Base-by-base conservation (phyloP, 2,113 vertebrate genomes). In the Silurus meridionalis region DNA sequence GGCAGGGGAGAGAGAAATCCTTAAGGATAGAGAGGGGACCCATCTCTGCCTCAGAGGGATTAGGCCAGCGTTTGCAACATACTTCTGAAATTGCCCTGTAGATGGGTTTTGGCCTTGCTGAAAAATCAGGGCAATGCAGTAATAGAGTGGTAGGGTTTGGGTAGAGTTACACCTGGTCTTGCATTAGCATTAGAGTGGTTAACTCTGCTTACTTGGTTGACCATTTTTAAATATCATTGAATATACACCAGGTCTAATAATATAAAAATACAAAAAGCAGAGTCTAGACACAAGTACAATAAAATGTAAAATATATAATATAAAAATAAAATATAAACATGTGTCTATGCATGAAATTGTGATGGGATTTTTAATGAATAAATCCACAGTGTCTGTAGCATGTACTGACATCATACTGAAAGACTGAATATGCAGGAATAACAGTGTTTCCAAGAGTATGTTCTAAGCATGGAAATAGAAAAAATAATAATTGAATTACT, bases 1-100 rank as follows among this genome's bases (percentile, higher is more conserved):
- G 87, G 87, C 85, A 89, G 89, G 91, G 91, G 91, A 90, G 86
- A 79, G 53, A 88, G 86, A 92, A 87, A 92, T 91, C 90, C 91
- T 89, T 83, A 84, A 90, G 89, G 91, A 92, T 91, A 90, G 90
- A 91, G 83, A 88, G 88, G 75, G 83, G 88, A 87, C 84, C 85
- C 86, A 89, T 88, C 85, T 83, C 88, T 21, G 86, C 81, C 90
- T 90, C 85, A n/a, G 83, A 89, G 83, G 86, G 91, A 91, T 91
- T 91, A 91, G 87, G 72, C 69, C 48, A 82, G 64, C 87, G 82
- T 90, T 89, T 89, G 91, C 88, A 90, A 91, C 90, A 89, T 90
- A 91, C 90, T 92, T 90, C 85, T 86, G 84, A 91, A 91, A 91
- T 88, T 90, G 78, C 84, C 88, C 90, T 83, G 74, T 74, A 84